A percentile compares a stretch with the other conserved stretches of the same genome.
These are phyloP conservation scores for Cephus spinipes DNA, from an alignment of 2,888 invertebrate genomes.

Conservation along the genomic window DNA sequence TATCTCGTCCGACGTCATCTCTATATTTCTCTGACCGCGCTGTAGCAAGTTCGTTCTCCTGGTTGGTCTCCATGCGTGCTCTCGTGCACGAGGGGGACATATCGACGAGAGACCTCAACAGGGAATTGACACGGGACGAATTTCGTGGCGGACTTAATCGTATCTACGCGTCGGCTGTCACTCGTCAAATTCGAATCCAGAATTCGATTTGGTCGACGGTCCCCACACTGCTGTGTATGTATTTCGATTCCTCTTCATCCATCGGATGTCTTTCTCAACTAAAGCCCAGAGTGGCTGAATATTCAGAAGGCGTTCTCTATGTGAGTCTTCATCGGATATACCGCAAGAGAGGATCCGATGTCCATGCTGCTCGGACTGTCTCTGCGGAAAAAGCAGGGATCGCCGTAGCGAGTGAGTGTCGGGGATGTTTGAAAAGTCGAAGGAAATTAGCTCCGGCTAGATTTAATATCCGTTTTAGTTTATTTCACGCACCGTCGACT, in stretches of 20 bases:
- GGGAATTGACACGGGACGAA: constrained; percentile 3
- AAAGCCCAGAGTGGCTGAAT: constrained; percentile 43
- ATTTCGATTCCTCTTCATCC: constrained; percentile 18
- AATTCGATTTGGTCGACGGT: constrained; percentile 45
- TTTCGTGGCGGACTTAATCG: constrained; percentile 35
- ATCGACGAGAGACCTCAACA: not conserved
- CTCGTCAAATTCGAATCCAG: constrained; percentile 47
- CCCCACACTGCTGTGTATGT: constrained; percentile 12
- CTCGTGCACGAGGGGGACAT: not conserved
- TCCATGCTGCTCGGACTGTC: not conserved
- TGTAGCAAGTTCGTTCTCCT: not conserved
- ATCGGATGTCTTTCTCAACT: not conserved
- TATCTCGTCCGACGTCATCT: not conserved
- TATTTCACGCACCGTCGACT: constrained; percentile 36
- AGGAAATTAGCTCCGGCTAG: constrained; percentile 55
- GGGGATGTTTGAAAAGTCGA: constrained; percentile 35
- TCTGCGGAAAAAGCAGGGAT: not conserved
- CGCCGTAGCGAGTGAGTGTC: not conserved
- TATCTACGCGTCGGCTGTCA: constrained; percentile 31
- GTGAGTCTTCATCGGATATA: constrained; percentile 10
- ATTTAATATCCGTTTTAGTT: constrained; percentile 62
- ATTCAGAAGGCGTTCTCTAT: constrained; percentile 41
- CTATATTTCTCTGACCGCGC: not conserved
- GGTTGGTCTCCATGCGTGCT: not conserved
- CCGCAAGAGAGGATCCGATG: not conserved